phyloP scores from a whole-genome alignment of 2,797 vertebrate species.

The Darevskia mixta region DNA sequence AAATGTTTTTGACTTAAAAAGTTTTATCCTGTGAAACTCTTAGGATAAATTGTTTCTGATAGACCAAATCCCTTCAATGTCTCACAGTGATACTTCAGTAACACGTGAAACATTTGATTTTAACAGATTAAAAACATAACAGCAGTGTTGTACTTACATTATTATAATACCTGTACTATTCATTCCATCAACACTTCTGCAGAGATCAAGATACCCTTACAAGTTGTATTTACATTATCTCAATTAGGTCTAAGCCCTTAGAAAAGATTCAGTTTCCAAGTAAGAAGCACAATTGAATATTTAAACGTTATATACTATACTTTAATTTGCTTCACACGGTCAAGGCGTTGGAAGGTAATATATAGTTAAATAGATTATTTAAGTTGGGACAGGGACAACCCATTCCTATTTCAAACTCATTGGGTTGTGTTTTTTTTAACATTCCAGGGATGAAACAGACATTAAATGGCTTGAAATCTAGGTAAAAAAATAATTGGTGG shows the following conservation, averaged over 20 bases:
- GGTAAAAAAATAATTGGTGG: not conserved
- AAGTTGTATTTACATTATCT: not conserved
- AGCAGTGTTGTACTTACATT: not conserved
- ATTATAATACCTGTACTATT: not conserved
- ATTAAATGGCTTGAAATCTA: not conserved
- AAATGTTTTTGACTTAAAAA: too few species aligned
- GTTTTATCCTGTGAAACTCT: too few species aligned
- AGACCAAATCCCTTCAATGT: not conserved
- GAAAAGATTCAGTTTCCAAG: not conserved
- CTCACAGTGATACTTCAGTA: not conserved
- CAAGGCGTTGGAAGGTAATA: not conserved
- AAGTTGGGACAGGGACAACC: too few species aligned
- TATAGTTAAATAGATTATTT: not conserved
- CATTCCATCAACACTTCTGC: not conserved
- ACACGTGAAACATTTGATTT: not conserved
- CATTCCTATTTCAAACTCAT: not conserved
- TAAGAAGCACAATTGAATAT: constrained; percentile 50
- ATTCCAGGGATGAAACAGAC: not conserved
- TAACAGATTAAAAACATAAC: not conserved
- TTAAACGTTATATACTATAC: constrained; percentile 11
- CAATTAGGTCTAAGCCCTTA: constrained; percentile 13
- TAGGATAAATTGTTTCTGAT: not conserved
- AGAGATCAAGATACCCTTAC: not conserved
- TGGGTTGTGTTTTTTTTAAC: not conserved
- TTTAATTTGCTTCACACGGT: not conserved